These are phyloP conservation scores for Allophyes oxyacanthae DNA, from an alignment of 2,888 invertebrate genomes.

Conservation along the genomic window DNA sequence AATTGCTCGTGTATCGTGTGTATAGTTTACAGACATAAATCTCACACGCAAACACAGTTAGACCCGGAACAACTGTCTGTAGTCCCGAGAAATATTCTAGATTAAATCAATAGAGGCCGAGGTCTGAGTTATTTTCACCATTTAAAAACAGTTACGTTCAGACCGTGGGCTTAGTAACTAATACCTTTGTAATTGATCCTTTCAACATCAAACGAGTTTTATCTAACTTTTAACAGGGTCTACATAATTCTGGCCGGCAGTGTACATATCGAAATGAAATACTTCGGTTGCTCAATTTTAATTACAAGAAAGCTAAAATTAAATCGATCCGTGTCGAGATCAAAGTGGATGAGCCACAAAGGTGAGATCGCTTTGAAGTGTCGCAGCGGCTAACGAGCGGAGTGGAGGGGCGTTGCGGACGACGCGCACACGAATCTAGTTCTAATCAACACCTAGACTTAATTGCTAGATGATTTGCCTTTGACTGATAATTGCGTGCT, in stretches of 20 bases:
- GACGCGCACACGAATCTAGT: conserved; percentile 61
- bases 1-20: too few species aligned
- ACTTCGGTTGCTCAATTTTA: conserved; percentile 72
- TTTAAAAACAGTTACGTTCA: too few species aligned
- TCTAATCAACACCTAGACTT: conserved; percentile 66
- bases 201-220: neutral
- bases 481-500: conserved; percentile 58
- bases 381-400: conserved; percentile 67
- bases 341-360: conserved; percentile 77
- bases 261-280: conserved; percentile 59
- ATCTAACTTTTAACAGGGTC: conserved; percentile 14
- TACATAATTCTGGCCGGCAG: conserved; percentile 39
- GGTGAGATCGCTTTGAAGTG: conserved; percentile 80
- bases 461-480: conserved; percentile 66
- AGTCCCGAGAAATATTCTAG: too few species aligned
- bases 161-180: neutral
- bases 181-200: neutral
- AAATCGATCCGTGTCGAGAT: conserved; percentile 76
- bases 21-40: too few species aligned
- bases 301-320: conserved; percentile 76
- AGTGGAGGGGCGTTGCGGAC: conserved; percentile 40
- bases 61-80: too few species aligned
- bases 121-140: too few species aligned
- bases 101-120: too few species aligned
- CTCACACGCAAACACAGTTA: too few species aligned